Evolutionary conservation across 53 echinoderm and acorn worm genomes (phyloP), one percentile per base, ranked within the genome.

Genomic region (Paracentrotus lividus): DNA sequence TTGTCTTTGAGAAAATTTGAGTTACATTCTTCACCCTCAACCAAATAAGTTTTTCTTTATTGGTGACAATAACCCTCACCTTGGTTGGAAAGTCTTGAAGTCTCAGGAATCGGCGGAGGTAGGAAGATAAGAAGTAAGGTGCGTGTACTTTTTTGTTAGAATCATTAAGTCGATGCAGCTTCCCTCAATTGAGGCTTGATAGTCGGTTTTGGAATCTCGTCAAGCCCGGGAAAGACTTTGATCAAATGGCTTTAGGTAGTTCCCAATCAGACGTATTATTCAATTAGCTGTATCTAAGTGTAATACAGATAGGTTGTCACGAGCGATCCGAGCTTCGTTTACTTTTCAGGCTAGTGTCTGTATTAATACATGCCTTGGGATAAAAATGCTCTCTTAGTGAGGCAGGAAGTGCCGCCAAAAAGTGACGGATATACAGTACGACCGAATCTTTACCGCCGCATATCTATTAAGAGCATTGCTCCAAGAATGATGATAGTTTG

Each of bases 241-340:
- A 64, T 43, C 21, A 89, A 72, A 90, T 90, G 49, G 90, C 90
- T 90, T 32, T 24, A 90, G 90, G 90, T 69, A 90, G 1, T 27
- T 45, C 27, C 43, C 69, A 66, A 90, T 90, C 69, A 90, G 90
- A 69, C 68, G 69, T 49, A 90, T 90, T 90, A 90, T 92, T 92
- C 81, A 34, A 92, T 92, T 92, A 92, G 92, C 90, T 89, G 51
- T 49, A 78, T 55, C 92, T 92, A 92, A 92, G 77, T 92, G 92
- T 92, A 42, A 92, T 92, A 92, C 51, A 42, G 92, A 92, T 92
- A 92, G 81, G n/a, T 57, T 92, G 92, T 92, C 92, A 92, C 81
- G 81, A 55, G 81, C 81, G 54, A 78, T 53, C 78, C 58, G 54
- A 38, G 81, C 56, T 56, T 92, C 81, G 57, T 77, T 92, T 92